Evolutionary conservation across 2,113 vertebrate genomes (phyloP), one percentile per base, ranked within the genome.

Genomic region (Anhinga rufa): DNA sequence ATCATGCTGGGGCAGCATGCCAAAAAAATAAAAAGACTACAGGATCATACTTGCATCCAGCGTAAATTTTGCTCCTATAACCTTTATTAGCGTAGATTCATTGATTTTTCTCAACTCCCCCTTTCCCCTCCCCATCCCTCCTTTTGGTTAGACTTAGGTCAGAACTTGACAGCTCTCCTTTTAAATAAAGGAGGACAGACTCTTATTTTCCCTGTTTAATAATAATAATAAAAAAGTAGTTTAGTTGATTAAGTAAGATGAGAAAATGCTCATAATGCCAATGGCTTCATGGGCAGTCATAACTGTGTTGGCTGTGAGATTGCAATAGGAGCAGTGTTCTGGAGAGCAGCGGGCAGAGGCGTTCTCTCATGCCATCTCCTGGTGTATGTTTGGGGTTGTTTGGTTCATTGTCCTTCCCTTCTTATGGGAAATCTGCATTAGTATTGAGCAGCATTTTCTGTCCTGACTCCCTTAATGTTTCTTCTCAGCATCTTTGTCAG

Each of bases 1-100:
- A 98, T 98, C 98, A 98, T 84, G 97, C 95, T 79, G 81, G 97
- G 98, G 98, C 98, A 98, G 95, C 95, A 93, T 97, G 97, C 98
- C 97, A 98, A 89, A 97, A 86, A 97, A 68, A 96, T 97, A 97
- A 97, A 97, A 97, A 97, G 97, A 97, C 96, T 97, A 94, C 93
- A 97, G 96, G 95, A 96, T 97, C 97, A 82, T 94, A 97, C 96
- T 97, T 98, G 97, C 97, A 97, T 96, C 95, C 88, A 97, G 97
- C 91, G 97, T 97, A 96, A 97, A 98, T 98, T 98, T 98, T 97
- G 97, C 68, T 97, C 96, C 93, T 97, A 97, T 97, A 98, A 95
- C 97, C 97, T 98, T 98, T 98, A 98, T 98, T 98, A 98, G 97
- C 72, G 38, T 95, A 95, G 97, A 97, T 95, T 82, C 97, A 98